phyloP scores from a whole-genome alignment of 2,797 vertebrate genomes.

The Syndactyla subalaris region DNA sequence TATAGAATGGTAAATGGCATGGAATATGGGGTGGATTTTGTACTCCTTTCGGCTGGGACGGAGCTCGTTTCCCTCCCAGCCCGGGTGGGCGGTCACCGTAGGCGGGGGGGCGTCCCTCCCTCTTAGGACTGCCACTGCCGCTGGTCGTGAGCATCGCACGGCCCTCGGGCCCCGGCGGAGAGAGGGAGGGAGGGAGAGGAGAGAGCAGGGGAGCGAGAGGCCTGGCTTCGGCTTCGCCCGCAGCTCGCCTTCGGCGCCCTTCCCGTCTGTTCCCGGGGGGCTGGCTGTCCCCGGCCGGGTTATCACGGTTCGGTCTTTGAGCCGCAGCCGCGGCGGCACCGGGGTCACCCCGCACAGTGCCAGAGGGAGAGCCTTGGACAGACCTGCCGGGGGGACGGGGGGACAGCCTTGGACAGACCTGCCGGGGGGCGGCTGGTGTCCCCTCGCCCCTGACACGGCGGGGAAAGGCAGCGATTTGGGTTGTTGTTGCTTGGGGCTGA shows the following conservation, averaged over 20 bases:
- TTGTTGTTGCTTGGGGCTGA: background rate
- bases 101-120: too few relatives aligned
- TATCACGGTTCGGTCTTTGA: accelerated
- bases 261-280: too few relatives aligned
- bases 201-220: too few relatives aligned
- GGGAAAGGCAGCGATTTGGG: background rate
- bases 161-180: too few relatives aligned
- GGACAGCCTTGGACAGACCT: background rate
- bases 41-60: background rate
- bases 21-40: background rate
- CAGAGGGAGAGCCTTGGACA: background rate
- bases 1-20: background rate
- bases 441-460: background rate
- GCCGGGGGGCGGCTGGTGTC: background rate
- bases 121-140: background rate
- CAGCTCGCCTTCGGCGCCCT: accelerated
- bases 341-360: background rate
- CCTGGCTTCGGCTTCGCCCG: too few relatives aligned
- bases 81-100: too few relatives aligned
- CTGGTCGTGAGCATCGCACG: accelerated
- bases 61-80: background rate
- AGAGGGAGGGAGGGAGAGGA: too few relatives aligned
- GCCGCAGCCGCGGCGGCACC: background rate
- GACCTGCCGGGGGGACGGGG: too few relatives aligned
- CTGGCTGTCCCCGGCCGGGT: accelerated